Evolutionary conservation across 2,888 invertebrate species (phyloP).

Genomic region (Drosophila algonquin): DNA sequence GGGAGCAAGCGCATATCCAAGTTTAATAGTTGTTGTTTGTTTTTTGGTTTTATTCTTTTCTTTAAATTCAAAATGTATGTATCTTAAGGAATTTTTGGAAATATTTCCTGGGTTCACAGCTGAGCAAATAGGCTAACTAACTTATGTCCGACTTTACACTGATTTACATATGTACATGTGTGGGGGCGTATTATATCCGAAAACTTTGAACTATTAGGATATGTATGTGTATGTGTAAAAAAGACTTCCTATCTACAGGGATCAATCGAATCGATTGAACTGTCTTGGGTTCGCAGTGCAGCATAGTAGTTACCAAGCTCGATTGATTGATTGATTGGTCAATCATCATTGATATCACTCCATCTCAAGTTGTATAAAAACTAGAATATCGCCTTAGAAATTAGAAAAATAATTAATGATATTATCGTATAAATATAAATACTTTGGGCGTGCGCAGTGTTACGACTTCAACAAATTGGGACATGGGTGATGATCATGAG

Average conservation of each 20-base stretch:
- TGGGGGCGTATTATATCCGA: slow-evolving; percentile 13
- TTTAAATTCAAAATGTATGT: slow-evolving; percentile 27
- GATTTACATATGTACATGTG: slow-evolving; percentile 31
- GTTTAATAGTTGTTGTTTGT: background rate
- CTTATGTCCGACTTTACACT: slow-evolving; percentile 7
- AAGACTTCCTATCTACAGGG: slow-evolving; percentile 4
- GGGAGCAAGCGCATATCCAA: no score
- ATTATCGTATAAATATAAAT: slow-evolving; percentile 49
- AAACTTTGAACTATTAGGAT: slow-evolving; percentile 21
- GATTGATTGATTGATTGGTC: slow-evolving; percentile 1
- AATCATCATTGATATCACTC: slow-evolving; percentile 60
- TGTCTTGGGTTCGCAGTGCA: background rate
- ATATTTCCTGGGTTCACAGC: slow-evolving; percentile 40
- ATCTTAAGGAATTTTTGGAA: slow-evolving; percentile 43
- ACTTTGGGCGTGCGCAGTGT: slow-evolving; percentile 72
- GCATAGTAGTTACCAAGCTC: slow-evolving; percentile 12
- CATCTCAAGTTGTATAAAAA: slow-evolving; percentile 39
- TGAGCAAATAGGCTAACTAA: slow-evolving; percentile 19
- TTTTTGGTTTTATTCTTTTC: slow-evolving; percentile 16
- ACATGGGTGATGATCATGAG: slow-evolving; percentile 4
- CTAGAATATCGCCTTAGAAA: slow-evolving; percentile 48
- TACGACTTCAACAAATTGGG: slow-evolving; percentile 44
- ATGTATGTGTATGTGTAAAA: slow-evolving; percentile 8
- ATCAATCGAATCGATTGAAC: background rate
- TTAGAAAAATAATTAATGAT: slow-evolving; percentile 22